Base-by-base conservation (phyloP, 2,113 vertebrate genomes). In the Lophius piscatorius region DNA sequence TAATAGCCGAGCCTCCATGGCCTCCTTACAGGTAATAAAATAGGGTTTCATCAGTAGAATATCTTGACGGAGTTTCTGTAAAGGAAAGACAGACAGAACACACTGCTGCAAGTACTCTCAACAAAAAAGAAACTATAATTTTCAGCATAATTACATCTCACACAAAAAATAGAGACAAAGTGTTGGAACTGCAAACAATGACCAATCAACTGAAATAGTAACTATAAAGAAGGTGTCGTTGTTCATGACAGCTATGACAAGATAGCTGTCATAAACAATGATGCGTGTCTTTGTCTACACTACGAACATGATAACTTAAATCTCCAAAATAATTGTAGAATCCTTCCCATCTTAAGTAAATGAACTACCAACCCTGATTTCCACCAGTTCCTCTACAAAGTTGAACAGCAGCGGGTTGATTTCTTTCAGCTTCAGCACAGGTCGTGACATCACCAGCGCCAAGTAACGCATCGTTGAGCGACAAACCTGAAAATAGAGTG, bases 41-140 rank as follows among this genome's bases (percentile, higher is more conserved):
- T 99, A 99, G 0, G 97, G 97, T 88, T 98, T 99, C 97, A 99
- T 98, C 41, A 97, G 81, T 62, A 99, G 88, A 83, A 99, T 97
- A 78, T 99, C 97, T 87, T 98, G 96, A 52, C 96, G 95, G 48
- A 98, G 91, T 85, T 99, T 99, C 97, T 99, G 87, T 4, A 9
- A 71, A 51, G 2, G 26, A 59, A 45, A 57, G 58, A n/a, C n/a
- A n/a, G n/a, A n/a, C n/a, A n/a, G n/a, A n/a, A n/a, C n/a, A n/a
- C n/a, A n/a, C n/a, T n/a, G n/a, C n/a, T n/a, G n/a, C n/a, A n/a
- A n/a, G n/a, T n/a, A n/a, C n/a, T n/a, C n/a, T n/a, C n/a, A n/a
- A n/a, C n/a, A n/a, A n/a, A n/a, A n/a, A n/a, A n/a, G n/a, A n/a
- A n/a, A n/a, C n/a, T n/a, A n/a, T n/a, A n/a, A n/a, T 20, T n/a